These are phyloP conservation scores for Agonopterix heracliana DNA, from an alignment of 2,888 invertebrate species.

Conservation along the genomic window DNA sequence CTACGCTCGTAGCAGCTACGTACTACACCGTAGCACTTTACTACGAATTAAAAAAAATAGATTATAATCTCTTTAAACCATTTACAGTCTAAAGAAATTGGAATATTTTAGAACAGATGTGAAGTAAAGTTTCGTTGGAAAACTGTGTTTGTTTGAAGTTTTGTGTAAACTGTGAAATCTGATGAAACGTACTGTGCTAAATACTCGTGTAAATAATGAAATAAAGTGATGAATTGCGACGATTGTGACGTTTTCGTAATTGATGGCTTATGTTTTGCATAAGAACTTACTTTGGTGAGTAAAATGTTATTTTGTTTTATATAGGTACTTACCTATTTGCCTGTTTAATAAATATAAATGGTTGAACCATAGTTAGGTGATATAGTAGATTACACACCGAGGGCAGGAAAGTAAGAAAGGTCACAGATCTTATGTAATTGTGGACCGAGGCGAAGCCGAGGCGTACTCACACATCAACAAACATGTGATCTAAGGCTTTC, in stretches of 20 bases:
- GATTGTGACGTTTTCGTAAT: conserved; percentile 19
- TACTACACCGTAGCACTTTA: conserved; percentile 31
- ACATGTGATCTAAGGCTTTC: no score
- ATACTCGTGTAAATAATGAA: conserved; percentile 27
- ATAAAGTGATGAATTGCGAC: conserved; percentile 21
- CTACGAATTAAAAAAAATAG: not conserved
- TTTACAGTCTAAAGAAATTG: not conserved
- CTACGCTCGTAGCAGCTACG: conserved; percentile 31
- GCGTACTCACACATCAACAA: no score
- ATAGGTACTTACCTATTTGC: no score
- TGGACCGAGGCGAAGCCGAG: no score
- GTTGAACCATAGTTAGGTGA: no score
- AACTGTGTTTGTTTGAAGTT: conserved; percentile 7
- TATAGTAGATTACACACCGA: no score
- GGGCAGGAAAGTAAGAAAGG: no score
- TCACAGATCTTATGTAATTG: no score
- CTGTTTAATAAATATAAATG: no score
- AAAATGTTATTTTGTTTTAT: no score
- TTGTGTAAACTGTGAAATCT: conserved; percentile 17
- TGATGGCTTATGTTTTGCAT: not conserved
- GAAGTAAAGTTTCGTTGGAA: not conserved
- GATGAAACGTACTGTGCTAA: conserved; percentile 19
- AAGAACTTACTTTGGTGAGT: not conserved
- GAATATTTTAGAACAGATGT: not conserved
- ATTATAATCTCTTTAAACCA: not conserved